These are phyloP conservation scores for Eidolon helvum DNA, from an alignment of 2,113 vertebrate species.

Conservation along the genomic window DNA sequence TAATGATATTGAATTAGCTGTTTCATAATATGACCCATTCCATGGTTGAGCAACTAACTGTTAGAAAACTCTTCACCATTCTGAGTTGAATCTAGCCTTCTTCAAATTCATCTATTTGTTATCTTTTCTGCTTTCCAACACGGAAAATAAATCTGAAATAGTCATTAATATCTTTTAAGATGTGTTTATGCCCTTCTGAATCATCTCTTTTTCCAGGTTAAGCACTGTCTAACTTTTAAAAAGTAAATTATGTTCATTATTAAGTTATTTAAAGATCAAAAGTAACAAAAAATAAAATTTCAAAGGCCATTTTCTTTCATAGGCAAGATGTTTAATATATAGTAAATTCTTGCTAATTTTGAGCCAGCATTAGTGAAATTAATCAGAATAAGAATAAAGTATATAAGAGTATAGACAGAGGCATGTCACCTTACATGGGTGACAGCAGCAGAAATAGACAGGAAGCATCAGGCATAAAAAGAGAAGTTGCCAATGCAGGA, in stretches of 20 bases:
- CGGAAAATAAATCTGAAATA: neutral
- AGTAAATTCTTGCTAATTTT: neutral
- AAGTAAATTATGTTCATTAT: neutral
- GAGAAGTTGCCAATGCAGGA: neutral
- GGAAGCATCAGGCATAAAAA: neutral
- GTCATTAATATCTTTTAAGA: neutral
- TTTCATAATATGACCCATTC: neutral
- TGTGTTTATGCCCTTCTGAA: neutral
- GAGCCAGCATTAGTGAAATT: neutral
- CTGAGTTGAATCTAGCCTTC: neutral
- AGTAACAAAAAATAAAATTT: neutral
- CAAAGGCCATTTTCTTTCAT: neutral
- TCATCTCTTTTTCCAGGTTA: neutral
- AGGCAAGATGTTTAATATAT: neutral
- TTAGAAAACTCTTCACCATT: neutral
- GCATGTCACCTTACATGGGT: neutral
- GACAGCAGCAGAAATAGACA: neutral
- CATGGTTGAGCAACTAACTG: neutral
- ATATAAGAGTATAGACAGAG: neutral
- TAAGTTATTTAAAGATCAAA: neutral
- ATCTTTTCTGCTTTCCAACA: neutral
- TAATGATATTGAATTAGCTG: neutral
- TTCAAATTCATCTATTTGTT: neutral
- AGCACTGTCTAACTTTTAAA: neutral
- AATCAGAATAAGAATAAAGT: neutral